phyloP scores from a whole-genome alignment of 2,113 vertebrate genomes.

The Lagopus leucura region DNA sequence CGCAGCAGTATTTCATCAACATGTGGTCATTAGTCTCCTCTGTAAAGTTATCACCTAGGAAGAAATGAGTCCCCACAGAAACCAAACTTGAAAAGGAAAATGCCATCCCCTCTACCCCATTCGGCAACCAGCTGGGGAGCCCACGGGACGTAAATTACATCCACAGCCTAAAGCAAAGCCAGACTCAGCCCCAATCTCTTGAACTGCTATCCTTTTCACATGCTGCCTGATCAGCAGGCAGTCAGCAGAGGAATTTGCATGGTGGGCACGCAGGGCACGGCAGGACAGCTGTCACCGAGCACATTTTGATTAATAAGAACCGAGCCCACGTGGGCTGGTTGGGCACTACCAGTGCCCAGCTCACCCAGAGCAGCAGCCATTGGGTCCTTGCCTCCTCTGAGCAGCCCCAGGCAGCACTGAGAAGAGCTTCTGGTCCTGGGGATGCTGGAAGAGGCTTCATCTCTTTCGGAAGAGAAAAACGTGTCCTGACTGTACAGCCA shows the following conservation, averaged over 20 bases:
- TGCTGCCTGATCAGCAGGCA: fast-evolving
- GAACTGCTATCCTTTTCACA: not conserved
- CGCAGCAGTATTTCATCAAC: not conserved
- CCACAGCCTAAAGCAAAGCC: not conserved
- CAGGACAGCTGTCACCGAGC: not conserved
- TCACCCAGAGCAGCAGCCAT: not conserved
- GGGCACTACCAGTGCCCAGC: fast-evolving
- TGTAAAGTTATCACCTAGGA: slow-evolving; percentile 15
- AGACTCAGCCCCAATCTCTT: not conserved
- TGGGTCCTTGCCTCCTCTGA: not conserved
- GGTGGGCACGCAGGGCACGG: fast-evolving
- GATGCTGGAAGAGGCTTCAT: fast-evolving
- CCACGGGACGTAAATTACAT: not conserved
- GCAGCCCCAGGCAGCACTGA: fast-evolving
- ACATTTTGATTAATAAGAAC: fast-evolving
- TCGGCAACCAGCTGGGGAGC: not conserved
- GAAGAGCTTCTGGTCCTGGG: fast-evolving
- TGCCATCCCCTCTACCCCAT: not conserved
- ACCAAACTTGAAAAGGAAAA: not conserved
- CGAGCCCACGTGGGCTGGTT: too few relatives aligned
- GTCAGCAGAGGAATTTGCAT: fast-evolving
- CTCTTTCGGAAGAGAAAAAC: not conserved
- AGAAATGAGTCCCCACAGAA: not conserved
- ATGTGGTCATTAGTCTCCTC: not conserved
- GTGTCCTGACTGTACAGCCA: fast-evolving